Conservation (phyloP, 92 coral and sea anemone species). For the Desmophyllum pertusum region DNA sequence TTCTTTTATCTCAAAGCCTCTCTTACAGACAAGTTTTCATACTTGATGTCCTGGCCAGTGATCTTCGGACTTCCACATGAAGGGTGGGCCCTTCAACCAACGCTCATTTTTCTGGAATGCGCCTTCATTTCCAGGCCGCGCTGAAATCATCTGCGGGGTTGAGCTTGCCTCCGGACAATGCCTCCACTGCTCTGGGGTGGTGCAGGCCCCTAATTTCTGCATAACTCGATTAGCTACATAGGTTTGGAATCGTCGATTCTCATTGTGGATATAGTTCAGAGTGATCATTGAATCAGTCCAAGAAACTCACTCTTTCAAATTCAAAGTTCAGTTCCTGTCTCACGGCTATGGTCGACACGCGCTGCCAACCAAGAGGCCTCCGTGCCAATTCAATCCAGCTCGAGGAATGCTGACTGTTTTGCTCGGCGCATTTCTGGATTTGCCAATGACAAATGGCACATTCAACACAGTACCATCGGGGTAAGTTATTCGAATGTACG, state of each 20-base stretch:
- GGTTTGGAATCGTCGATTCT: constrained; percentile 49
- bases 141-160: constrained; percentile 64
- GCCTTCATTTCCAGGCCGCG: constrained; percentile 48
- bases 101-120: constrained; percentile 35
- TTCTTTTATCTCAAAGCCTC: constrained; percentile 45
- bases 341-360: constrained; percentile 31
- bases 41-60: constrained; percentile 38
- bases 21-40: constrained; percentile 3
- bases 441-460: constrained; percentile 44
- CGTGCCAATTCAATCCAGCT: constrained; percentile 56
- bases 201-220: constrained; percentile 52
- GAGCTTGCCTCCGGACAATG: constrained; percentile 41
- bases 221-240: constrained; percentile 62
- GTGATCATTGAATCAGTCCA: constrained; percentile 58
- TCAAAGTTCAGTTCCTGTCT: constrained; percentile 30
- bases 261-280: constrained; percentile 48
- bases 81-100: constrained; percentile 44
- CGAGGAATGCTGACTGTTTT: constrained; percentile 48
- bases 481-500: constrained; percentile 37
- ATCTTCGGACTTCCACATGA: constrained; percentile 36
- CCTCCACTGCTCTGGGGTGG: constrained; percentile 45
- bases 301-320: constrained; percentile 25
- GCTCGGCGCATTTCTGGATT: constrained; percentile 56
- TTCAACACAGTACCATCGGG: constrained; percentile 46
- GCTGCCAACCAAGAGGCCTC: constrained; percentile 49